Base-by-base conservation (phyloP, 2,113 vertebrate genomes). In the Pseudolaguvia tuberculata region DNA sequence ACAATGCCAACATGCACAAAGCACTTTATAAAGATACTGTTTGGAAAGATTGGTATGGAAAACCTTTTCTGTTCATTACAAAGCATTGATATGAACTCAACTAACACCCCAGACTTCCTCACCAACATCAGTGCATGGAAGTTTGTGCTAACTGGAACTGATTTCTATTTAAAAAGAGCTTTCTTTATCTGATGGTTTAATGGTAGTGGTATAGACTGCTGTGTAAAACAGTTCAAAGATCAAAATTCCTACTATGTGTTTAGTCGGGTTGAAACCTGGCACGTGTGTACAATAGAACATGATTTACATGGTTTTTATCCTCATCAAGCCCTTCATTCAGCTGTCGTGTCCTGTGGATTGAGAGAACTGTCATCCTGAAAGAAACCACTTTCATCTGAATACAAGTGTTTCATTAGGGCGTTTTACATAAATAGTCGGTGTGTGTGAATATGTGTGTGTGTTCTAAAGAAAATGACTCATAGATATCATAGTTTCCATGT, bases 401-500 rank as follows among this genome's bases (percentile, higher is more conserved):
- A 65, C 12, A 21, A 61, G 9, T 65, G 61, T 23, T 47, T 66
- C 66, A 35, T 31, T 52, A 69, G 52, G 52, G 10, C 48, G 48
- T 51, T 69, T 51, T 25, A 52, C 20, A 13, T 52, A 10, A 29
- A 51, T 68, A 51, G 21, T 48, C n/a, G 9, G 63, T 25, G 39
- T 25, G 39, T 35, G 57, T 62, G 56, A 29, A 25, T 58, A 25
- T 58, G 56, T 62, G 59, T 39, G 31, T 62, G 59, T 21, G 56
- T 58, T 25, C 31, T 39, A 66, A 52, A 47, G 51, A 56, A 7
- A n/a, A 25, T 56, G 9, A 17, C 50, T 31, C 21, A 8, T 5
- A 48, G 21, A 35, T 65, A 66, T 71, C 21, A 35, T 47, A 58
- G 23, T 78, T 78, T 61, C 45, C 31, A 29, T 69, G 70, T 73